Evolutionary conservation across 2,113 vertebrate genomes (phyloP).

Genomic region (Aix galericulata): DNA sequence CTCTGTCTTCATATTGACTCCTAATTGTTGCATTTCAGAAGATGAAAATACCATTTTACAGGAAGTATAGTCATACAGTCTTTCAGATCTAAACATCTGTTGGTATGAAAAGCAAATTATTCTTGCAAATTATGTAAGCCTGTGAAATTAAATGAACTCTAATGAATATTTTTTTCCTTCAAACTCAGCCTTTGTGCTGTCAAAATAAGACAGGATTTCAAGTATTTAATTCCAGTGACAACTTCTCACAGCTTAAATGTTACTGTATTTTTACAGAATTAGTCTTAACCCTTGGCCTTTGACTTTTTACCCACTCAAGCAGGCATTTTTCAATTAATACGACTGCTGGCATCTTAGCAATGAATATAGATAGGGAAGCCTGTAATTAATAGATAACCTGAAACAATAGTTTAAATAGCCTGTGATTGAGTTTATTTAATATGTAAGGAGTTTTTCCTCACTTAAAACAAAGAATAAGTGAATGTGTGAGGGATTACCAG

Average conservation of each 20-base stretch:
- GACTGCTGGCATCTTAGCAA: constrained; percentile 40
- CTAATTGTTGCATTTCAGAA: constrained; percentile 47
- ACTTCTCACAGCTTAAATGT: constrained; percentile 17
- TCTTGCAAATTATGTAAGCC: neutral
- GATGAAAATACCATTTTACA: constrained; percentile 34
- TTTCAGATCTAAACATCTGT: neutral
- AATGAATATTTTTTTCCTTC: neutral
- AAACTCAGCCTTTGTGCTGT: neutral
- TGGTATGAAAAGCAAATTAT: neutral
- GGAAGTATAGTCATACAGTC: neutral
- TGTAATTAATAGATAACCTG: constrained; percentile 82
- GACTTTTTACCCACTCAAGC: constrained; percentile 25
- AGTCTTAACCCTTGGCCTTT: constrained; percentile 60
- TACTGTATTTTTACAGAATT: constrained; percentile 44
- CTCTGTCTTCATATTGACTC: constrained; percentile 26
- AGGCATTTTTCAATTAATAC: constrained; percentile 47
- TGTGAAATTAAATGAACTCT: constrained; percentile 1
- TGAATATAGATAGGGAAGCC: constrained; percentile 62
- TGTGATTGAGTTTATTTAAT: constrained; percentile 74
- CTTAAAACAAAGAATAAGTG: constrained; percentile 79
- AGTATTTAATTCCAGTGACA: constrained; percentile 38
- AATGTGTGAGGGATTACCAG: constrained; percentile 76
- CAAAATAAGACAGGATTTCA: constrained; percentile 21
- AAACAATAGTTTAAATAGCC: constrained; percentile 87
- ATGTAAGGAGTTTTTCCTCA: constrained; percentile 80